These are phyloP conservation scores for Geotrypetes seraphini DNA, from an alignment of 2,797 vertebrate species.

Conservation along the genomic window DNA sequence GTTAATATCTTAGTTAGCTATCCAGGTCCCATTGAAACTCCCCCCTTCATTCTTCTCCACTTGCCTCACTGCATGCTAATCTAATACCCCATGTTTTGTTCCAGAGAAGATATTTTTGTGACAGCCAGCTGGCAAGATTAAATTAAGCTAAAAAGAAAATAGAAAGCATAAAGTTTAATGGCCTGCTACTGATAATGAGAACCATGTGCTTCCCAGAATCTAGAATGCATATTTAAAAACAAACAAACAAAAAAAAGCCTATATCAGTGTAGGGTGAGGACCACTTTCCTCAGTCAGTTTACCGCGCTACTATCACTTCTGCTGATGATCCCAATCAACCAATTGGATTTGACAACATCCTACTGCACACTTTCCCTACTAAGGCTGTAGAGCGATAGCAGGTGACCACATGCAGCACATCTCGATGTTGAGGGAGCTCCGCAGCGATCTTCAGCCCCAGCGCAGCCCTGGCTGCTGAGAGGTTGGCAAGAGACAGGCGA, in stretches of 20 bases:
- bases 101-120: background rate
- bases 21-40: too few species aligned
- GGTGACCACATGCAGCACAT: background rate
- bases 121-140: constrained; percentile 1
- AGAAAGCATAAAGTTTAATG: background rate
- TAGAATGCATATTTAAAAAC: too few species aligned
- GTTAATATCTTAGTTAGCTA: too few species aligned
- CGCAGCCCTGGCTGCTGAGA: background rate
- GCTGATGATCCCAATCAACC: background rate
- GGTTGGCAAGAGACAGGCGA: constrained; percentile 11
- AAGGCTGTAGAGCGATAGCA: too few species aligned
- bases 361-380: too few species aligned
- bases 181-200: constrained; percentile 5
- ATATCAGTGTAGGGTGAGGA: too few species aligned
- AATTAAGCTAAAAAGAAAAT: background rate
- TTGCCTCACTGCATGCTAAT: background rate
- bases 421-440: too few species aligned
- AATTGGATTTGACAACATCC: too few species aligned
- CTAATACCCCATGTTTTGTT: constrained; percentile 3
- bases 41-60: background rate
- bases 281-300: background rate
- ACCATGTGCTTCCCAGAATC: background rate
- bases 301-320: background rate
- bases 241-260: too few species aligned
- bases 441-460: background rate